Conservation (phyloP, 2,888 invertebrate species). For the Epinotia demarniana region DNA sequence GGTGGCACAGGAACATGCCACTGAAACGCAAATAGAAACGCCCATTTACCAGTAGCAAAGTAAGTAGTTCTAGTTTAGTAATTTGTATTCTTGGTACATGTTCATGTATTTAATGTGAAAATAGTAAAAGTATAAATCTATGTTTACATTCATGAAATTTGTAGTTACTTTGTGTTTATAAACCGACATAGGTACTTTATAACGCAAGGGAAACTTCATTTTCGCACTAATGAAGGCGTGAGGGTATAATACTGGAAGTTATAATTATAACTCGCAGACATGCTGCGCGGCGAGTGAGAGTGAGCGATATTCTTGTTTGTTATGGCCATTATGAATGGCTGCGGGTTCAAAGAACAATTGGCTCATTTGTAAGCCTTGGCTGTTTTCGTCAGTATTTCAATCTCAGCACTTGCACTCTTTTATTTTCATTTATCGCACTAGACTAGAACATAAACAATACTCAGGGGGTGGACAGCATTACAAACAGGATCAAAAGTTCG, state of each 20-base stretch:
- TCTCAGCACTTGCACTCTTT: slow-evolving; percentile 50
- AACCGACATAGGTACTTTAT: not conserved
- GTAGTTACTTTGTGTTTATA: not conserved
- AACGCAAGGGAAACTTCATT: slow-evolving; percentile 8
- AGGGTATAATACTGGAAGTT: slow-evolving; percentile 25
- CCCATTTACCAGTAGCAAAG: no score
- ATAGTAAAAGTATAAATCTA: not conserved
- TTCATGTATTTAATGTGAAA: not conserved
- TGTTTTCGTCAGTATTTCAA: slow-evolving; percentile 53
- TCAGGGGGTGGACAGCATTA: slow-evolving; percentile 18
- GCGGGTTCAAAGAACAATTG: slow-evolving; percentile 60
- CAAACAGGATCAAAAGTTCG: slow-evolving; percentile 8
- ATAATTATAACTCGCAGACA: slow-evolving; percentile 20
- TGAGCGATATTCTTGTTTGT: slow-evolving; percentile 28
- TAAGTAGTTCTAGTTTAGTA: no score
- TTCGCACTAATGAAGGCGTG: slow-evolving; percentile 13
- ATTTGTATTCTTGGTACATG: not conserved
- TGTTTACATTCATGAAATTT: not conserved
- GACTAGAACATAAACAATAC: slow-evolving; percentile 50
- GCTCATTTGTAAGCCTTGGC: slow-evolving; percentile 50
- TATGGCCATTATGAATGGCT: slow-evolving; percentile 52
- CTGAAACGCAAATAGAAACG: no score
- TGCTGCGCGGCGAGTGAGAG: slow-evolving; percentile 22
- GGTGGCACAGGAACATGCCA: no score
- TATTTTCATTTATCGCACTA: slow-evolving; percentile 52